These are phyloP conservation scores for Nomada ferruginata DNA, from an alignment of 2,888 invertebrate species.

Conservation along the genomic window DNA sequence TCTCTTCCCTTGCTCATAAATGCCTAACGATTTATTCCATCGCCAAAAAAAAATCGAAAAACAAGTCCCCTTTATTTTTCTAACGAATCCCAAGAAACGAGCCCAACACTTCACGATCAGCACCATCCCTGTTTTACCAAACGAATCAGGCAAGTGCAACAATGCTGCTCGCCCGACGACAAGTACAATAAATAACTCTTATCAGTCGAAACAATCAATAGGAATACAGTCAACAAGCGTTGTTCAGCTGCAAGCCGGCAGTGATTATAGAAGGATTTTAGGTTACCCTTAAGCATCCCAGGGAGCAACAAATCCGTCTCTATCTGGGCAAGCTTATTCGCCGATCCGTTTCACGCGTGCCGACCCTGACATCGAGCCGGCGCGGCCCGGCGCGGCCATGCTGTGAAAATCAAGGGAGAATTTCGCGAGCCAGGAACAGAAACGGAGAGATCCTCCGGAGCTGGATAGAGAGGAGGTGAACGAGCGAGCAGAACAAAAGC, in stretches of 20 bases:
- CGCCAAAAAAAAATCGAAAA: no score
- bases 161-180: no score
- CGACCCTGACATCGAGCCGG: slow-evolving; percentile 61
- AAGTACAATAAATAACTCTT: neutral
- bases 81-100: no score
- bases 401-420: slow-evolving; percentile 66
- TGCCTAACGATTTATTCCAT: no score
- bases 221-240: neutral
- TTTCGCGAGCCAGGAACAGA: slow-evolving; percentile 58
- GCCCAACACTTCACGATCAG: no score
- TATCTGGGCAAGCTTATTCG: slow-evolving; percentile 68
- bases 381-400: slow-evolving; percentile 24
- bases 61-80: no score
- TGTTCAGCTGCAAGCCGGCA: slow-evolving; percentile 26
- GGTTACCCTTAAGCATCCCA: slow-evolving; percentile 61
- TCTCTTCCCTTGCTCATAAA: no score
- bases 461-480: slow-evolving; percentile 30
- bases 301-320: slow-evolving; percentile 64
- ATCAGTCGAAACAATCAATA: neutral
- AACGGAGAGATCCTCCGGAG: slow-evolving; percentile 44
- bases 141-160: no score
- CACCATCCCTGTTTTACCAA: no score
- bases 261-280: slow-evolving; percentile 62
- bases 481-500: slow-evolving; percentile 65
- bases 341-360: slow-evolving; percentile 69